Evolutionary conservation across 2,888 invertebrate genomes (phyloP).

Genomic region (Osmoderma eremita): DNA sequence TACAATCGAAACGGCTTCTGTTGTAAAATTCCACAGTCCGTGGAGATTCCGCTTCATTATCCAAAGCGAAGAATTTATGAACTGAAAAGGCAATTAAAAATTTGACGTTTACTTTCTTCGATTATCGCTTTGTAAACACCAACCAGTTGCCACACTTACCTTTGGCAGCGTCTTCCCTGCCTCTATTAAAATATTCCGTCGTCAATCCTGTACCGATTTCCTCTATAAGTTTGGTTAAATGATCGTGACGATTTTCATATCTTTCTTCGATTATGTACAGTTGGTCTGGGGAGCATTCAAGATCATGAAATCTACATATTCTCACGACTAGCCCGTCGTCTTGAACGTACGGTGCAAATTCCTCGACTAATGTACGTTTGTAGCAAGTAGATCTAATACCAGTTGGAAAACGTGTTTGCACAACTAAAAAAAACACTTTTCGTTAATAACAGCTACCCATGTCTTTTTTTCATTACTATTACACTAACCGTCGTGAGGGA

Average conservation of each 20-base stretch:
- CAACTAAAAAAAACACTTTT: conserved; percentile 28
- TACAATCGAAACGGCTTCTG: conserved; percentile 76
- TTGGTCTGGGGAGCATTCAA: conserved; percentile 64
- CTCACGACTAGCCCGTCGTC: conserved; percentile 77
- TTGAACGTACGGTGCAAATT: conserved; percentile 80
- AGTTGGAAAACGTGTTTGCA: conserved; percentile 77
- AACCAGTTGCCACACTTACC: conserved; percentile 63
- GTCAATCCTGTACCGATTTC: conserved; percentile 66
- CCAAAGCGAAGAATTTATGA: conserved; percentile 60
- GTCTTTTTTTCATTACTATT: background rate
- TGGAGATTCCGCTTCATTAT: conserved; percentile 56
- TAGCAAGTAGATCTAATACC: conserved; percentile 75
- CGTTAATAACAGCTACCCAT: background rate
- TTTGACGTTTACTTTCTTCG: too few species aligned
- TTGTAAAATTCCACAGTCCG: conserved; percentile 66
- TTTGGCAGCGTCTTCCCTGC: conserved; percentile 75
- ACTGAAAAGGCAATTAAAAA: conserved; percentile 52
- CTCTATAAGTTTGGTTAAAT: conserved; percentile 67
- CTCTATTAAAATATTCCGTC: conserved; percentile 72
- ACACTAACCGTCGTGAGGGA: conserved; percentile 67
- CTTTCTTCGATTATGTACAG: conserved; percentile 68
- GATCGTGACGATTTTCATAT: conserved; percentile 75
- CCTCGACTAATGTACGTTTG: conserved; percentile 79
- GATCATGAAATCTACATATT: conserved; percentile 71
- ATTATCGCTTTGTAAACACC: too few species aligned